Evolutionary conservation across 2,797 vertebrate species (phyloP).

Genomic region (Apodemus agrarius): DNA sequence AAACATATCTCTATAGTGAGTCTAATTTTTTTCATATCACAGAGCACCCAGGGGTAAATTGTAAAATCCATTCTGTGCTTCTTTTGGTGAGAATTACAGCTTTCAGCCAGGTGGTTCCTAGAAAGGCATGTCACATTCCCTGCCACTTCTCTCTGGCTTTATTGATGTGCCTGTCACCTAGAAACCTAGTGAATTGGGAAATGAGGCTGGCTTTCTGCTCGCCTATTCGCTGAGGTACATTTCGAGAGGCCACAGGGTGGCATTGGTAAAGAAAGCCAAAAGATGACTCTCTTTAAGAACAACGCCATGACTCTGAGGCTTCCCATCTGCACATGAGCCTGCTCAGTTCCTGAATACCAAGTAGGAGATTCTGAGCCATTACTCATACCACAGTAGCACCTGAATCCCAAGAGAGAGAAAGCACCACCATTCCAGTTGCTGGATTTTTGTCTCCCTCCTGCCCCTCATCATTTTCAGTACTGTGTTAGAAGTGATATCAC

Average conservation of each 20-base stretch:
- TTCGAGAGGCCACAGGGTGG: slow-evolving; percentile 15
- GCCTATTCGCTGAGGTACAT: slow-evolving; percentile 43
- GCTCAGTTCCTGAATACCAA: slow-evolving; percentile 6
- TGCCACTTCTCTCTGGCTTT: slow-evolving; percentile 57
- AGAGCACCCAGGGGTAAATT: neutral
- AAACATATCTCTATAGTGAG: slow-evolving; percentile 10
- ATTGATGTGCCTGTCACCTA: slow-evolving; percentile 66
- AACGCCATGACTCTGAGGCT: neutral
- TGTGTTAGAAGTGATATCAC: neutral
- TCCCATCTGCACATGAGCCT: neutral
- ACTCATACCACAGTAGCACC: neutral
- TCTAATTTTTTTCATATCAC: slow-evolving; percentile 48
- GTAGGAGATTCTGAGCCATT: neutral
- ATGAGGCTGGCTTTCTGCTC: slow-evolving; percentile 42
- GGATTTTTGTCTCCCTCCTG: neutral
- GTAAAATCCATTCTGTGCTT: neutral
- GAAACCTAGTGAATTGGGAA: slow-evolving; percentile 53
- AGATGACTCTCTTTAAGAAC: slow-evolving; percentile 3
- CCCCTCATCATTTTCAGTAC: neutral
- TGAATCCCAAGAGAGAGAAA: neutral
- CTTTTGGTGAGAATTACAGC: slow-evolving; percentile 50
- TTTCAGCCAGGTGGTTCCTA: slow-evolving; percentile 58
- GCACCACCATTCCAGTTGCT: neutral
- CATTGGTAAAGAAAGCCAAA: neutral
- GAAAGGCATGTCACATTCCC: slow-evolving; percentile 59